A percentile compares a stretch with the other conserved stretches of the same genome.
Evolutionary conservation across 2,888 invertebrate species (phyloP).

Genomic region (Ischnura elegans): DNA sequence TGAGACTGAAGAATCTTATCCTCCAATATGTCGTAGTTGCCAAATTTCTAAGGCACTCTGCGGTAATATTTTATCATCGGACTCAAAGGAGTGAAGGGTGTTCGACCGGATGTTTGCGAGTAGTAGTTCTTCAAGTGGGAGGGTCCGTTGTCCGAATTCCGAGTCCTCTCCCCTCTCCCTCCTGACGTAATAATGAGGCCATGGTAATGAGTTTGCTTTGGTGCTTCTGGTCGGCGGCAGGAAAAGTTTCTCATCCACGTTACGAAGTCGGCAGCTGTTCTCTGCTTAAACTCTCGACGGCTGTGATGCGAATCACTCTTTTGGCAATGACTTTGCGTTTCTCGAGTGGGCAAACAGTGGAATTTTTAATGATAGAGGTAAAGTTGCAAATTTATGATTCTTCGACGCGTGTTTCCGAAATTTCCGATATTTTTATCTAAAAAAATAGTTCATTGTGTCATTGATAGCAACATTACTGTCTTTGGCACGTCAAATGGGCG

Average conservation of each 20-base stretch:
- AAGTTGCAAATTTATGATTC: too few species aligned
- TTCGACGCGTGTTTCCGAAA: too few species aligned
- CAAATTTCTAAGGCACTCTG: neutral
- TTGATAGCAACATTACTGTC: too few species aligned
- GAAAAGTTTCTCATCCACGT: neutral
- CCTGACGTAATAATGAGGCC: constrained; percentile 15
- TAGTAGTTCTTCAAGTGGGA: neutral
- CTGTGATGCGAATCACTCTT: neutral
- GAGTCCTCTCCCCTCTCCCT: neutral
- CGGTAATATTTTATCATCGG: neutral
- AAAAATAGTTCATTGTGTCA: too few species aligned
- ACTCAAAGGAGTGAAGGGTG: neutral
- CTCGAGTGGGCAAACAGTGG: neutral
- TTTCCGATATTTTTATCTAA: too few species aligned
- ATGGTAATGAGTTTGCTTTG: constrained; percentile 27
- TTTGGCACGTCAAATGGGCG: too few species aligned
- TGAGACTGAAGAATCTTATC: too few species aligned
- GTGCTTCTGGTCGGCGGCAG: neutral
- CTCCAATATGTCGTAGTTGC: neutral
- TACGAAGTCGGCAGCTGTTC: neutral
- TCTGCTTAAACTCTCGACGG: neutral
- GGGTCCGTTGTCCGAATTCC: neutral
- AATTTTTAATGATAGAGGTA: too few species aligned
- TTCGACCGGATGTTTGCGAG: neutral
- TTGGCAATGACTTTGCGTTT: too few species aligned